Conservation (phyloP, 2,797 vertebrate species). For the Lateolabrax maculatus region DNA sequence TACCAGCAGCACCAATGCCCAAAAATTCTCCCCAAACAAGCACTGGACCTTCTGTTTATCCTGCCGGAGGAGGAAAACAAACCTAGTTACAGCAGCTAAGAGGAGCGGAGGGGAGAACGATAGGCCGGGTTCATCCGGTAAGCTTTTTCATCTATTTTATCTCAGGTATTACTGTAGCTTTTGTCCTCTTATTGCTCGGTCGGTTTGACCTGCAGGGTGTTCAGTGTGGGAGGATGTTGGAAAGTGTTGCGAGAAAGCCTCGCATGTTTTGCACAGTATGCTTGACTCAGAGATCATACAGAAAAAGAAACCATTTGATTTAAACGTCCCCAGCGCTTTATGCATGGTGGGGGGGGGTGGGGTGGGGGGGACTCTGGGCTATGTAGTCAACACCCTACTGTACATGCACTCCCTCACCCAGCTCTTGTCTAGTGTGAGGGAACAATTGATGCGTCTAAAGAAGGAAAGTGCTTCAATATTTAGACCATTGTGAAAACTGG, state of each 20-base stretch:
- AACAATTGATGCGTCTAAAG: not conserved
- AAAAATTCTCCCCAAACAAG: conserved; percentile 72
- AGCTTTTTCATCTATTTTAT: conserved; percentile 36
- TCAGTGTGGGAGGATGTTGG: conserved; percentile 66
- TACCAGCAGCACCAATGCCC: conserved; percentile 63
- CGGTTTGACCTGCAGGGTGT: conserved; percentile 52
- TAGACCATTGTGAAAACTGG: not conserved
- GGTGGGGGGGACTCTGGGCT: not conserved
- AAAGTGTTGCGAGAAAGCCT: conserved; percentile 41
- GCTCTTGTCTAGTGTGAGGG: not conserved
- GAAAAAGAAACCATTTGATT: conserved; percentile 38
- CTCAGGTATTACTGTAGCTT: conserved; percentile 34
- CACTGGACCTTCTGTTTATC: conserved; percentile 49
- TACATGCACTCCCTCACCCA: conserved; percentile 9
- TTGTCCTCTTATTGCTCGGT: conserved; percentile 31
- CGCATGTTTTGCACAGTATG: conserved; percentile 48
- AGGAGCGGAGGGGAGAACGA: conserved; percentile 46
- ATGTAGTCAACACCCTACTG: conserved; percentile 17
- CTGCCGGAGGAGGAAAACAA: conserved; percentile 51
- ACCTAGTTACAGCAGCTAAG: conserved; percentile 36
- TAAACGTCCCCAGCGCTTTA: conserved; percentile 29
- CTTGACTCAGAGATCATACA: conserved; percentile 68
- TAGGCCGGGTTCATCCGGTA: conserved; percentile 42
- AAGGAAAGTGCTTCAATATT: conserved; percentile 10
- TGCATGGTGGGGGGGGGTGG: not conserved